Base-by-base conservation (phyloP, 2,888 invertebrate genomes). In the Drosophila bunnanda region DNA sequence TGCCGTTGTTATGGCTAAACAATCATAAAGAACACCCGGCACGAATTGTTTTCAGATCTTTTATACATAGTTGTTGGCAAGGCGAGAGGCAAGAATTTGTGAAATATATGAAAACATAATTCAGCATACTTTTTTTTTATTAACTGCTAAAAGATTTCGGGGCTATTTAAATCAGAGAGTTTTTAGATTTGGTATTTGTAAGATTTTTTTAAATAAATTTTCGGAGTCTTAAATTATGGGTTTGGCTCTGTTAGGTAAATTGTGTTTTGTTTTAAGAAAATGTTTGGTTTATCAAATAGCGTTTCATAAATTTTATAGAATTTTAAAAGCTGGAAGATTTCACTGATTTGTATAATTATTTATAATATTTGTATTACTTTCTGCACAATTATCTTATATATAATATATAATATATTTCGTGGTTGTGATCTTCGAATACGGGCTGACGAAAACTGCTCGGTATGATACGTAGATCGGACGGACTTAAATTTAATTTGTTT, bases 31-130 rank as follows among this genome's bases (percentile, higher is more conserved):
- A 43, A 48, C 64, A 64, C 44, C 44, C 65, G 61, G 62, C 64
- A 34, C 65, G 36, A 72, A 77, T 70, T 69, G 38, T 68, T 82
- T 72, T 78, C 53, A 48, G 44, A 44, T 58, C 46, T 57, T 57
- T 57, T 48, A 52, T 61, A 55, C 53, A 41, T 50, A 50, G 50
- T 50, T 32, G 38, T 53, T 56, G 43, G 25, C 44, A 15, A 48
- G 32, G 3, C 20, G 50, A 25, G 12, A 7, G 20, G 41, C 12
- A 12, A 15, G 20, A 48, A 9, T 28, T 34, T 38, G 20, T 8
- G 50, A 12, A 41, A 20, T 39, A 32, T 44, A 39, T 55, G 55
- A 41, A 55, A 60, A 17, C 17, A 60, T 41, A 41, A 41, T 55
- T 55, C n/a, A 38, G 20, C n/a, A 39, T 39, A 13, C 7, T 32